These are phyloP conservation scores for Phyllopteryx taeniolatus DNA, from an alignment of 2,113 vertebrate species.

Conservation along the genomic window DNA sequence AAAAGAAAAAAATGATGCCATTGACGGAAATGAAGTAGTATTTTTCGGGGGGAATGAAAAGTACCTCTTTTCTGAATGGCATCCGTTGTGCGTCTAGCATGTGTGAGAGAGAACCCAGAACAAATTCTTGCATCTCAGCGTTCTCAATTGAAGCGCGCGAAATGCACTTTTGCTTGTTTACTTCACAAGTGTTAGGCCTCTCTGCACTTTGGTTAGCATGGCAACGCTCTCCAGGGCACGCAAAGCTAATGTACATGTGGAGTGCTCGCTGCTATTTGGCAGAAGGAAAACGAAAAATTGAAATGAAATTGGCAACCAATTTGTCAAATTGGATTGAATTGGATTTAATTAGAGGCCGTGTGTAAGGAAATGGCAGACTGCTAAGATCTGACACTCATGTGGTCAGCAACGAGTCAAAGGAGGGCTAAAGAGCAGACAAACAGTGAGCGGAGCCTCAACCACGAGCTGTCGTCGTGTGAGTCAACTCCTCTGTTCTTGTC, in stretches of 20 bases:
- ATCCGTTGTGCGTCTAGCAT: no score
- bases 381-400: neutral
- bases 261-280: neutral
- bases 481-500: slow-evolving; percentile 63
- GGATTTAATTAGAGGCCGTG: neutral
- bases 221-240: slow-evolving; percentile 1
- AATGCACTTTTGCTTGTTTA: neutral
- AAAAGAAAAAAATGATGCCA: no score
- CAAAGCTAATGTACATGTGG: neutral
- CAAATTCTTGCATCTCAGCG: no score
- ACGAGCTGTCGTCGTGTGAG: slow-evolving; percentile 61
- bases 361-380: no score
- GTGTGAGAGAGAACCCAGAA: no score
- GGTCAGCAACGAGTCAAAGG: neutral
- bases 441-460: slow-evolving; percentile 35
- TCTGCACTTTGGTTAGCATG: neutral
- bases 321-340: neutral
- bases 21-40: no score
- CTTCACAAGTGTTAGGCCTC: neutral
- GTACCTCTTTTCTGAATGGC: no score
- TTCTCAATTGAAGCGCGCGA: no score
- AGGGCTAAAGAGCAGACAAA: slow-evolving; percentile 35
- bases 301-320: neutral
- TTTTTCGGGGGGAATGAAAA: no score
- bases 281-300: neutral